These are phyloP conservation scores for Leptosomus discolor DNA, from an alignment of 2,113 vertebrate species.

Conservation along the genomic window DNA sequence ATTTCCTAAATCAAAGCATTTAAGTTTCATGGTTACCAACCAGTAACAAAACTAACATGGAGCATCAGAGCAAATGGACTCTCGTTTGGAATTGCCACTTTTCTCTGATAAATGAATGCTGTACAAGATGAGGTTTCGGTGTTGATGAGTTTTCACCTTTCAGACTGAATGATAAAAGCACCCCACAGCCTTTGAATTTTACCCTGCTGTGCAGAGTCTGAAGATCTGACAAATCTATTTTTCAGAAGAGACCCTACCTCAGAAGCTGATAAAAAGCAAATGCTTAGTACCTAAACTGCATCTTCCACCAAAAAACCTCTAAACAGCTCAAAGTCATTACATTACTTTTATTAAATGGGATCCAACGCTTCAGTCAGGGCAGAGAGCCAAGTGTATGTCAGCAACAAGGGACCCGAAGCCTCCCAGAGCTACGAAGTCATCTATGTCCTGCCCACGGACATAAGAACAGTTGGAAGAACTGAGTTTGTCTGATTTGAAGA, in stretches of 20 bases:
- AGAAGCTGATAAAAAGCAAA: background rate
- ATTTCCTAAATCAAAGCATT: background rate
- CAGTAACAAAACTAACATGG: background rate
- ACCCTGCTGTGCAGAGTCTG: background rate
- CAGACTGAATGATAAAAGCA: background rate
- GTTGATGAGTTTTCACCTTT: slow-evolving; percentile 3
- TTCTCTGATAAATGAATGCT: background rate
- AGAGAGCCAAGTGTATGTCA: background rate
- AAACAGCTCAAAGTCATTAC: background rate
- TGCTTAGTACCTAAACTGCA: background rate
- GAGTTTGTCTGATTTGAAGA: background rate
- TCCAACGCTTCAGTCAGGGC: background rate
- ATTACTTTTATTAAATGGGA: background rate
- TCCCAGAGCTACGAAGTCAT: background rate
- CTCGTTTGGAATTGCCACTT: background rate
- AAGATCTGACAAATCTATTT: background rate
- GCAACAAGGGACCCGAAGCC: background rate
- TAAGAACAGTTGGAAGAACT: accelerated
- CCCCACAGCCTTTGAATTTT: background rate
- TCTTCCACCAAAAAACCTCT: background rate
- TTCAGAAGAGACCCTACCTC: background rate
- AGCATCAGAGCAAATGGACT: background rate
- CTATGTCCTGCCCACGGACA: background rate
- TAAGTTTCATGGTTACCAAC: background rate
- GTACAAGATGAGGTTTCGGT: accelerated